phyloP scores from a whole-genome alignment of 1,140 invertebrate species.

The Pantala flavescens region DNA sequence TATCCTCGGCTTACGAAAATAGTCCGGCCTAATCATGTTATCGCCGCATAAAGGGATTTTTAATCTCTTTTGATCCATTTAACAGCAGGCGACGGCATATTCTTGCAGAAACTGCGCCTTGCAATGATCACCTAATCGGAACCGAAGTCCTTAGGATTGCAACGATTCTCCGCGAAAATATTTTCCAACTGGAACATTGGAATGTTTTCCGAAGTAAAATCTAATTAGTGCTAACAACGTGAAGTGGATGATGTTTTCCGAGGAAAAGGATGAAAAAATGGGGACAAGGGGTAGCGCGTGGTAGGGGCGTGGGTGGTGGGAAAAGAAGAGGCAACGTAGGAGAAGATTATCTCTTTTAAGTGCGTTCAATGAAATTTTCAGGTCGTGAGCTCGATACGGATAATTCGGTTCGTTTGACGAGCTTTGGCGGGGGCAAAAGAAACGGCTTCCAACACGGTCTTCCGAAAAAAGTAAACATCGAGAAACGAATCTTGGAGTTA shows the following conservation, averaged over 20 bases:
- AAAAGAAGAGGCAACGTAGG: neutral
- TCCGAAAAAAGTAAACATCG: too few species aligned
- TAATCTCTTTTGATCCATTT: too few species aligned
- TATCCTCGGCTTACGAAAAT: too few species aligned
- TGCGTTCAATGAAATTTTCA: slow-evolving; percentile 1
- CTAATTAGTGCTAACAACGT: slow-evolving; percentile 1
- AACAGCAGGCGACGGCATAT: too few species aligned
- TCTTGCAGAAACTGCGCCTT: too few species aligned
- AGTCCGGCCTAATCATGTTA: too few species aligned
- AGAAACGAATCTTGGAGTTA: too few species aligned
- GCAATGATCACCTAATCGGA: too few species aligned
- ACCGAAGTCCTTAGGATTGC: neutral
- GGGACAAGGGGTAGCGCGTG: neutral
- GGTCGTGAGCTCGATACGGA: neutral
- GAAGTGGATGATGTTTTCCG: neutral
- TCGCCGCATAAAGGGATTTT: too few species aligned
- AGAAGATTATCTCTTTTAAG: neutral
- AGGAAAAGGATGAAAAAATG: neutral
- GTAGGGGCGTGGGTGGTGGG: neutral
- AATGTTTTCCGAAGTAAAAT: slow-evolving; percentile 10
- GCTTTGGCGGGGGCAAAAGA: neutral
- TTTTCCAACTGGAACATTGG: neutral
- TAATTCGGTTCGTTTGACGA: neutral
- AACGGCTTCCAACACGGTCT: too few species aligned
- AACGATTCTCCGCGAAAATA: neutral